Evolutionary conservation across 2,113 vertebrate species (phyloP), one percentile per base, ranked within the genome.

Genomic region (Cephalopterus ornatus): DNA sequence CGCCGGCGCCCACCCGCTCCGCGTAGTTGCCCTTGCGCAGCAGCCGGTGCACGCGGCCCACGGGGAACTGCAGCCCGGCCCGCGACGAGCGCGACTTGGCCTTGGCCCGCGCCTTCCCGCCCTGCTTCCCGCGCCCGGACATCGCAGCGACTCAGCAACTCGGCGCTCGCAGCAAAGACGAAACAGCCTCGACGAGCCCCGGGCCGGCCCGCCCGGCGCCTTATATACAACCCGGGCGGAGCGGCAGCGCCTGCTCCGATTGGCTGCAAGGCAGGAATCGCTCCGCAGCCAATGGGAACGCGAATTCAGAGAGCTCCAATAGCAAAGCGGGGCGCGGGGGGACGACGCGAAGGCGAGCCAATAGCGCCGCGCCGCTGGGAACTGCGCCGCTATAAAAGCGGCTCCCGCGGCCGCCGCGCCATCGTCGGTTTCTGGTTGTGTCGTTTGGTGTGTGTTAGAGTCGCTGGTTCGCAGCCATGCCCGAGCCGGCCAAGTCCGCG

Each of bases 21-120:
- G 98, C 98, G 58, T 99, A 99, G 96, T 99, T 98, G 2, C 99
- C 98, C 67, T 98, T 98, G 47, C 98, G 98, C 94, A 99, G 97
- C 73, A 98, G 65, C 3, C 98, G 96, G 70, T 98, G 98, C 33
- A 98, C 97, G 3, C 97, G 97, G 5, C 98, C 98, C 58, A 98
- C 97, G 4, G 96, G 97, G 77, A 97, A 97, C 90, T 98, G 98
- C 9, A 98, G 65, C 0, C 98, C 98, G 0, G 98, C 98, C 0
- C 98, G 89, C 0, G 98, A 98, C 0, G 98, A 98, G 0, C 98
- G 97, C 2, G 98, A 97, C 41, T 98, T 98, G 0, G 98, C 98
- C 12, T 98, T 98, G 0, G 98, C 98, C 7, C 92, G 92, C 83
- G 92, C 92, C 92, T 94, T 94, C 21, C 92, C 92, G 65, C 92